Conservation (phyloP, 2,113 vertebrate species). For the Lutjanus erythropterus region DNA sequence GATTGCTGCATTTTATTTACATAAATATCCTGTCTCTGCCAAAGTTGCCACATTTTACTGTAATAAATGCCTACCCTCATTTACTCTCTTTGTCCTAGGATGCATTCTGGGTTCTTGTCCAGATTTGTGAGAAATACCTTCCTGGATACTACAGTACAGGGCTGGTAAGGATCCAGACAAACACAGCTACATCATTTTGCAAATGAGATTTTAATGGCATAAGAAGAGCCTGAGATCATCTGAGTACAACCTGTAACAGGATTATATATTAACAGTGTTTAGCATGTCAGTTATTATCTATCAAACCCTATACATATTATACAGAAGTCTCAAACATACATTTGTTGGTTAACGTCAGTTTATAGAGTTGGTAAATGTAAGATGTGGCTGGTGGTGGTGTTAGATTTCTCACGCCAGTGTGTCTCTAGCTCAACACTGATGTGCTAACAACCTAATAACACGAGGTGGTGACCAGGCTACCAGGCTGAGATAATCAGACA, state of each 20-base stretch:
- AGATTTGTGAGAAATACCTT: slow-evolving; percentile 90
- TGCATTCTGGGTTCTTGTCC: slow-evolving; percentile 88
- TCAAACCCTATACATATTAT: background rate
- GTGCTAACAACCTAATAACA: slow-evolving; percentile 22
- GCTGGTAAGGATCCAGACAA: slow-evolving; percentile 77
- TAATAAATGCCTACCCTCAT: background rate
- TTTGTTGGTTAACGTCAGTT: background rate
- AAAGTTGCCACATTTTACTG: background rate
- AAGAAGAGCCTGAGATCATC: background rate
- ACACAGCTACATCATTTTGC: background rate
- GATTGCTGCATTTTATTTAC: background rate
- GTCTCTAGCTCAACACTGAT: slow-evolving; percentile 9
- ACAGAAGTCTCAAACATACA: background rate
- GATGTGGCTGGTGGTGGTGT: background rate
- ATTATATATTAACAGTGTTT: slow-evolving; percentile 13
- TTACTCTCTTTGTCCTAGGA: slow-evolving; percentile 72
- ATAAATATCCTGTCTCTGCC: background rate
- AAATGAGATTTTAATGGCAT: slow-evolving; percentile 10
- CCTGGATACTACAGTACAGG: slow-evolving; percentile 89
- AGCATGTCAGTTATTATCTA: slow-evolving; percentile 21
- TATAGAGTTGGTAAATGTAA: background rate
- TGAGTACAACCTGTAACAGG: background rate
- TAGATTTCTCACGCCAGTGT: slow-evolving; percentile 3
- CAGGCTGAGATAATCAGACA: slow-evolving; percentile 42
- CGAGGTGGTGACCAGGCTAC: slow-evolving; percentile 42